A percentile compares a stretch with the other conserved stretches of the same genome.
Evolutionary conservation across 2,797 vertebrate species (phyloP).

Genomic region (Nasua narica): DNA sequence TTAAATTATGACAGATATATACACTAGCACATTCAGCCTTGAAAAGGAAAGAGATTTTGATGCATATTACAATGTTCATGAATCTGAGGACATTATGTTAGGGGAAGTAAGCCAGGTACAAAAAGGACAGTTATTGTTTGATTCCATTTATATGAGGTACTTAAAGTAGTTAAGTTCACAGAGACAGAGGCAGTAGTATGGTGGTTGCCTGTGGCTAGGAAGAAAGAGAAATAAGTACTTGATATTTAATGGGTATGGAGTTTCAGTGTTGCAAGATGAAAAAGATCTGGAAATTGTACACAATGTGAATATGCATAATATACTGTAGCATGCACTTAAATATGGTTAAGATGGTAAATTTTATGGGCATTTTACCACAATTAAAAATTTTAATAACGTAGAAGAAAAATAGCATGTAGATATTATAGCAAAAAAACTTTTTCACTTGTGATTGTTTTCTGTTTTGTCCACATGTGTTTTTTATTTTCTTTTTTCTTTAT

Average conservation of each 20-base stretch:
- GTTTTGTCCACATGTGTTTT: neutral
- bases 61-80: neutral
- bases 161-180: neutral
- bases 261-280: neutral
- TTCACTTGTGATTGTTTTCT: neutral
- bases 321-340: neutral
- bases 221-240: neutral
- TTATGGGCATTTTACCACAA: neutral
- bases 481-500: neutral
- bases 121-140: neutral
- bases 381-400: accelerated
- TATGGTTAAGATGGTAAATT: neutral
- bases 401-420: neutral
- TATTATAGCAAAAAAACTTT: neutral
- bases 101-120: neutral
- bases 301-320: neutral
- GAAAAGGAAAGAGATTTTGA: neutral
- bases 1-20: neutral
- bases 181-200: neutral
- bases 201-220: neutral
- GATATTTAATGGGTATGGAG: neutral
- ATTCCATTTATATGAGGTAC: neutral
- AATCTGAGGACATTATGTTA: neutral
- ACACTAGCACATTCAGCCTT: neutral
- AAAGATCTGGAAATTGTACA: neutral